phyloP scores from a whole-genome alignment of 2,888 invertebrate genomes.

The Tenodera sinensis region DNA sequence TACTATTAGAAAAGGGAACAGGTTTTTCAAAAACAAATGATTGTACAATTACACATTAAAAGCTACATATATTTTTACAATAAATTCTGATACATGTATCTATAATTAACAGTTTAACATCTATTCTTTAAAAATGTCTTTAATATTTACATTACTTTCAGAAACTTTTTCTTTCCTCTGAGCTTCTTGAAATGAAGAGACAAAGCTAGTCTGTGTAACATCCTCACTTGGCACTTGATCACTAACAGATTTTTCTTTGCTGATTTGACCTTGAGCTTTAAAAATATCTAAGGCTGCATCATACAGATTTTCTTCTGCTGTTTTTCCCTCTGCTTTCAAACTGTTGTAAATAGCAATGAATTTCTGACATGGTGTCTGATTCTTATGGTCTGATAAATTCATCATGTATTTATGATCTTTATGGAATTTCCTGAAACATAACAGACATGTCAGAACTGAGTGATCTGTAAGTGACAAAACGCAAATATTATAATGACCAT shows the following conservation, averaged over 20 bases:
- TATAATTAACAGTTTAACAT: background rate
- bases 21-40: too few species aligned
- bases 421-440: slow-evolving; percentile 61
- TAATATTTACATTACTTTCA: slow-evolving; percentile 36
- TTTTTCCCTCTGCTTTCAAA: slow-evolving; percentile 52
- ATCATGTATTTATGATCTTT: slow-evolving; percentile 47
- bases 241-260: background rate
- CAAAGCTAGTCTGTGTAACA: slow-evolving; percentile 33
- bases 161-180: slow-evolving; percentile 24
- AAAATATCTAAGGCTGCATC: slow-evolving; percentile 49
- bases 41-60: too few species aligned
- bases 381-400: slow-evolving; percentile 52
- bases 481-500: too few species aligned
- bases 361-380: slow-evolving; percentile 56
- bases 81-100: background rate
- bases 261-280: slow-evolving; percentile 39
- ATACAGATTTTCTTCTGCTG: slow-evolving; percentile 52
- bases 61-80: background rate
- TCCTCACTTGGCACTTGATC: background rate
- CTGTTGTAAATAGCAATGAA: slow-evolving; percentile 60
- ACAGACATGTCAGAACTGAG: too few species aligned
- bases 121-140: slow-evolving; percentile 43
- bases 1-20: too few species aligned
- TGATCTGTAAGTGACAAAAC: too few species aligned
- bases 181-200: slow-evolving; percentile 40